Base-by-base conservation (phyloP, 2,888 invertebrate genomes). In the Sphaerophoria rueppellii region DNA sequence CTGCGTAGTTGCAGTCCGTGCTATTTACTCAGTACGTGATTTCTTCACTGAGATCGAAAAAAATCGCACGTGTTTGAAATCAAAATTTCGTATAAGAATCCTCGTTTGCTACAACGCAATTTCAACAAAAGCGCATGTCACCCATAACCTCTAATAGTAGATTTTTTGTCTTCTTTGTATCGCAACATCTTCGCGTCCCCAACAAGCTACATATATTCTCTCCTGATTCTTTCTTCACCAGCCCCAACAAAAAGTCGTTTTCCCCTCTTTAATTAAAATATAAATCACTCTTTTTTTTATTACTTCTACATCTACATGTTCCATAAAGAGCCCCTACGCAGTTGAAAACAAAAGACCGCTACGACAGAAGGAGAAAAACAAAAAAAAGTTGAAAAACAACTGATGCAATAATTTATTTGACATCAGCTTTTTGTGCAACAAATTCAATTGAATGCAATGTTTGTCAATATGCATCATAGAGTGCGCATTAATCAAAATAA, bases 331-430 rank as follows among this genome's bases (percentile, higher is more conserved):
- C 9, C 40, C 40, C 40, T 54, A 67, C 67, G 67, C 67, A 54
- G 37, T 54, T 54, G n/a, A 67, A 40, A 67, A 67, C 67, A 67
- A 67, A 67, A 40, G 24, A 65, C 7, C 16, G 43, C 14, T 35
- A 24, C 6, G 4, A 67, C 54, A 54, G 54, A 11, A 43, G 9
- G 43, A 43, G 43, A 43, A 32, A 32, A 12, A 52, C 24, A 34
- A 24, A 63, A 52, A 52, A 54, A 55, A 61, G 16, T 14, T 24
- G 24, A 43, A 73, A 52, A 54, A 65, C 2, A 75, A 58, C 67
- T 61, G 70, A 77, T 77, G 76, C 63, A 77, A 70, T 77, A 77
- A 70, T 77, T 55, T 37, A 35, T 50, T 40, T 48, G 16, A 65
- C 16, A 67, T n/a, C 50, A 16, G 34, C 11, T 43, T 24, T 24